A percentile compares a stretch with the other conserved stretches of the same genome.
Conservation (phyloP, 2,113 vertebrate genomes). For the Crotalus helleri region DNA sequence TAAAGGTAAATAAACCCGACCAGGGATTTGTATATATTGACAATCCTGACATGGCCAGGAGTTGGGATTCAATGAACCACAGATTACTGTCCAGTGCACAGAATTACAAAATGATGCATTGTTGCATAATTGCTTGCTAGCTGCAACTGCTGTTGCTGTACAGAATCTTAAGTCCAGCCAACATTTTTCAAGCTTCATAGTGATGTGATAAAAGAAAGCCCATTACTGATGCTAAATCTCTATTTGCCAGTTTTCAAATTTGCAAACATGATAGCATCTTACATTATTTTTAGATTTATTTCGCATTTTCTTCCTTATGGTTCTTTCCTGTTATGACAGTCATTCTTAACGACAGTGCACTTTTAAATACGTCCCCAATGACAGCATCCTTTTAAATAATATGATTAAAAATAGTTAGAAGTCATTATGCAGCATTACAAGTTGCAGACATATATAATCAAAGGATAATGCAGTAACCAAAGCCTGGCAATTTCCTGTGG, state of each 20-base stretch:
- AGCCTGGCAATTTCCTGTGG: conserved; percentile 28
- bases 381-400: conserved; percentile 24
- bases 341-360: conserved; percentile 8
- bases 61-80: neutral
- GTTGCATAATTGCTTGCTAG: no score
- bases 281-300: neutral
- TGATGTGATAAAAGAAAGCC: neutral
- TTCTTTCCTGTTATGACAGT: neutral
- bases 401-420: neutral
- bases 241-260: neutral
- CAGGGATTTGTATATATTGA: neutral
- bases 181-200: neutral
- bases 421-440: conserved; percentile 29
- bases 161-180: neutral
- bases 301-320: neutral
- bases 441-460: conserved; percentile 15
- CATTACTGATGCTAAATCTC: neutral
- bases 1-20: neutral
- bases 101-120: neutral
- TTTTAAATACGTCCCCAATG: neutral
- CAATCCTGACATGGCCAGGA: neutral
- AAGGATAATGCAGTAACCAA: conserved; percentile 26
- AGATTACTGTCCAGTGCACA: neutral
- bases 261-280: neutral
- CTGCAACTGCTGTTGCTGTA: neutral